phyloP scores from a whole-genome alignment of 2,113 vertebrate genomes.

The Parotia lawesii region DNA sequence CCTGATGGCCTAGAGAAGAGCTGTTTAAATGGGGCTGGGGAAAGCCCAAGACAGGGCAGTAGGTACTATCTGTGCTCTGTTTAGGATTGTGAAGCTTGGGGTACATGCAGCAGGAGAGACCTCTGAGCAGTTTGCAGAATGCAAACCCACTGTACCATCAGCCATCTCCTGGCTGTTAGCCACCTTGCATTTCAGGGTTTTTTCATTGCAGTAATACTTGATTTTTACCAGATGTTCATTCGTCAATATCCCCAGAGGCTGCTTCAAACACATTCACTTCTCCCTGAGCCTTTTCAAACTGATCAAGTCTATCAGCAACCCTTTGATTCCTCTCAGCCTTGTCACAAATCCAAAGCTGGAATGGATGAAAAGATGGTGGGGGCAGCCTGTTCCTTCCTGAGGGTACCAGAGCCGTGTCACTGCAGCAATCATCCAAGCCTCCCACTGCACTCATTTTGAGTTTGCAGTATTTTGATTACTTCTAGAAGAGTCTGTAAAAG shows the following conservation, averaged over 20 bases:
- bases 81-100: background rate
- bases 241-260: background rate
- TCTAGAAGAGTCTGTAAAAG: background rate
- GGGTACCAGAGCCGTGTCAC: background rate
- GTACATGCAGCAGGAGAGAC: background rate
- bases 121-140: background rate
- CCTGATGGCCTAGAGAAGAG: background rate
- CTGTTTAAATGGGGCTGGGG: background rate
- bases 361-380: background rate
- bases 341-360: background rate
- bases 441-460: background rate
- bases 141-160: background rate
- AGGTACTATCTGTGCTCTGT: rapidly evolving
- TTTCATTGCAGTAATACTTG: background rate
- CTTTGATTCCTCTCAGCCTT: background rate
- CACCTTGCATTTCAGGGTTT: background rate
- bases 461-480: background rate
- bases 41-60: background rate
- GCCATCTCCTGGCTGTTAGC: slow-evolving; percentile 3
- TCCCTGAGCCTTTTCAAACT: background rate
- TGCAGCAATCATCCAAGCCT: background rate
- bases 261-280: background rate
- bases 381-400: background rate
- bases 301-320: background rate
- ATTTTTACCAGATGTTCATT: slow-evolving; percentile 39